Evolutionary conservation across 2,888 invertebrate genomes (phyloP), one percentile per base, ranked within the genome.

Genomic region (Tipula lateralis): DNA sequence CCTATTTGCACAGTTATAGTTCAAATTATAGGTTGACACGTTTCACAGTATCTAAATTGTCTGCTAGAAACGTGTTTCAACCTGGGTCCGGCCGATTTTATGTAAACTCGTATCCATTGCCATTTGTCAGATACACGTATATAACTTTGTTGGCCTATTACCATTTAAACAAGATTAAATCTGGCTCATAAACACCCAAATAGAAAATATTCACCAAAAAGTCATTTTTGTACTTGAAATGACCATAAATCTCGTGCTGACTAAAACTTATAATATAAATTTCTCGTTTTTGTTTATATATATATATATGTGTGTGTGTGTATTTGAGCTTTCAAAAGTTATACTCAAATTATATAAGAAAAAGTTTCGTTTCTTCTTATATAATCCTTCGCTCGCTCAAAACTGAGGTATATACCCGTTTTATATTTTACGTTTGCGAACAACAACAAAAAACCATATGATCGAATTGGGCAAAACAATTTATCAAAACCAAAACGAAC

Each of bases 191-290:
- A 6, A 66, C 24, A 24, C 19, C 19, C 66, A 24, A 24, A 19
- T 13, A 24, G n/a, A n/a, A 66, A 12, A 66, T 66, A 7, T 12
- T 24, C 12, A 66, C 66, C 66, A 66, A 66, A 19, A 66, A 24
- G 66, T 24, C 66, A 66, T 66, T 66, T 66, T 66, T 66, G 3
- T 24, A 9, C 66, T 66, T 24, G 66, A 66, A 66, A 24, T 66
- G 66, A 66, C 24, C 66, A 66, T 66, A 66, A 66, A 66, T 66
- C 66, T 66, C 12, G 1, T 66, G 66, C 66, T 66, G 66, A 66
- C 66, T 66, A 66, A 66, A 66, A 66, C 66, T 66, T 66, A 66
- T 24, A 66, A 66, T 66, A 66, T 66, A 66, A 66, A 66, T 66
- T 66, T 66, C 66, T 24, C 50, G 1, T 44, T 44, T 39, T 39